These are phyloP conservation scores for Clamator glandarius DNA, from an alignment of 2,797 vertebrate genomes.

Conservation along the genomic window DNA sequence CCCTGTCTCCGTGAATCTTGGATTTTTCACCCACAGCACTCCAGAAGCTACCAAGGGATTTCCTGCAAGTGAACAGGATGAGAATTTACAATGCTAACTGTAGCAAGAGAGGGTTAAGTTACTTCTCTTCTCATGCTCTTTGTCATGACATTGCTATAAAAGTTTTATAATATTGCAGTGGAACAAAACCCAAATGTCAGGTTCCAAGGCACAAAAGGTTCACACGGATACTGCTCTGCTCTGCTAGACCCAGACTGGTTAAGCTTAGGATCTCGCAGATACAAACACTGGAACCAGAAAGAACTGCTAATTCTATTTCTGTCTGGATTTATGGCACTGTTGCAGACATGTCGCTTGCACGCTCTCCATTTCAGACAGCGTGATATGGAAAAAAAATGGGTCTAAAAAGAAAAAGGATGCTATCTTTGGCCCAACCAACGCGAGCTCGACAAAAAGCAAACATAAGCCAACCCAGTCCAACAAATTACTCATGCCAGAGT, in stretches of 20 bases:
- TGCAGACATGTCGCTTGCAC: not conserved
- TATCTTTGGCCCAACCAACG: constrained; percentile 7
- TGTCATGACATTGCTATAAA: not conserved
- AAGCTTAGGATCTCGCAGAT: not conserved
- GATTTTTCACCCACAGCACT: not conserved
- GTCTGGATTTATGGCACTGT: constrained; percentile 36
- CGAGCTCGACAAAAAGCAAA: constrained; percentile 35
- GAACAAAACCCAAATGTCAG: not conserved
- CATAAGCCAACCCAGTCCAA: not conserved
- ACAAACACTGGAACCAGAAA: constrained; percentile 18
- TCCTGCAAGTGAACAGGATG: not conserved
- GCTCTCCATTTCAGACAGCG: not conserved
- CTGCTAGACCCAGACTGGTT: not conserved
- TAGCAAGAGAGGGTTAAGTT: constrained; percentile 21
- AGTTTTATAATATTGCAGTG: constrained; percentile 44
- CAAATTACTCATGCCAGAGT: constrained; percentile 46
- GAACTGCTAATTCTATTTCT: constrained; percentile 49
- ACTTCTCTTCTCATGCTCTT: constrained; percentile 32
- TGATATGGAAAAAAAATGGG: constrained; percentile 52
- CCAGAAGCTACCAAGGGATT: not conserved
- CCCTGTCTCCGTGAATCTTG: not conserved
- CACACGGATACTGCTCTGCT: not conserved
- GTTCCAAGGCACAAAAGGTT: constrained; percentile 50
- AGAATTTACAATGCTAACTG: not conserved
- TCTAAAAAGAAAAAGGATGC: constrained; percentile 56